Percentiles rank a stretch among this genome's conserved stretches.
phyloP scores from a whole-genome alignment of 2,797 vertebrate genomes.

The Falco cherrug region DNA sequence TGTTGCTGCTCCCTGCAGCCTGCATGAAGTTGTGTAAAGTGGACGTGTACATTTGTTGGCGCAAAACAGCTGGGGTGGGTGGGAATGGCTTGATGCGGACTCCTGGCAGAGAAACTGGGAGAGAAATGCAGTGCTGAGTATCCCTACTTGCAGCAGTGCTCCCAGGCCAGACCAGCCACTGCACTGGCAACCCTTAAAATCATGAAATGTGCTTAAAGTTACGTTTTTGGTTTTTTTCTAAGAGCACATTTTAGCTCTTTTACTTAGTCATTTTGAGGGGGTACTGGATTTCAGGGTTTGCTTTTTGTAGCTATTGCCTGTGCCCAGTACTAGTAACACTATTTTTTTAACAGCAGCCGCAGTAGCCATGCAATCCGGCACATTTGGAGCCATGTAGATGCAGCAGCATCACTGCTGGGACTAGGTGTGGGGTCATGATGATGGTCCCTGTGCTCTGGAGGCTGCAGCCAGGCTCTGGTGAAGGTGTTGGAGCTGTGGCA shows the following conservation, averaged over 20 bases:
- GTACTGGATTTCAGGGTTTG: background rate
- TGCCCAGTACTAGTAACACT: fast-evolving
- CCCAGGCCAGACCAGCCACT: background rate
- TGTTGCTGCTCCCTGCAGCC: background rate
- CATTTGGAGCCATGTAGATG: background rate
- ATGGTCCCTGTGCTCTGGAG: background rate
- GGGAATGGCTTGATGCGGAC: background rate
- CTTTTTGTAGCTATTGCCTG: background rate
- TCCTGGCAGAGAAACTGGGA: background rate
- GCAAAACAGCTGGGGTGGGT: fast-evolving
- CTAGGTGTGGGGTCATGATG: fast-evolving
- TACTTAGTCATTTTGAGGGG: fast-evolving
- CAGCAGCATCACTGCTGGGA: background rate
- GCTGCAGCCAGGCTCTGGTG: fast-evolving
- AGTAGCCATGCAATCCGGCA: background rate
- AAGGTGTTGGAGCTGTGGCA: fast-evolving
- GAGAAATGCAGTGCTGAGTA: background rate
- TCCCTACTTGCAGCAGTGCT: fast-evolving
- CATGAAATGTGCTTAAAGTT: background rate
- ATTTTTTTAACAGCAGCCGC: background rate
- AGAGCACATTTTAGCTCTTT: background rate
- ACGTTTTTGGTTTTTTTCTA: background rate
- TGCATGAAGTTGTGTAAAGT: background rate
- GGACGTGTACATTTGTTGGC: background rate
- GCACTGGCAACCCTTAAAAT: background rate